Evolutionary conservation across 2,113 vertebrate species (phyloP).

Genomic region (Halichoerus grypus): DNA sequence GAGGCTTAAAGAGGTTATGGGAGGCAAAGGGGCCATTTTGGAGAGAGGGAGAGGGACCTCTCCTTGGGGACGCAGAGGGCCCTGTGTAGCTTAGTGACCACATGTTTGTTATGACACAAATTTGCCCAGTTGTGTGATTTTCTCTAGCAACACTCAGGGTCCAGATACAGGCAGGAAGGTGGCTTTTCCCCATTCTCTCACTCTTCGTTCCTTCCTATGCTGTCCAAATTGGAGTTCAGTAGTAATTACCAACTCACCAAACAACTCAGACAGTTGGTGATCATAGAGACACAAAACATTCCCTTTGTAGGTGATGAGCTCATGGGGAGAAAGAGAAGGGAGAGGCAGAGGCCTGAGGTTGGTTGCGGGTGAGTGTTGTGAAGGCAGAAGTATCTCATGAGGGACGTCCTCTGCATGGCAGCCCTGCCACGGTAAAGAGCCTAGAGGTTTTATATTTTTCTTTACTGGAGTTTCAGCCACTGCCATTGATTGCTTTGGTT

Average conservation of each 20-base stretch:
- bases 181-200: not conserved
- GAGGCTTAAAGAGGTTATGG: not conserved
- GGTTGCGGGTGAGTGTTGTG: rapidly evolving
- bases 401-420: rapidly evolving
- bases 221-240: not conserved
- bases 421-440: not conserved
- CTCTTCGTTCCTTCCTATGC: not conserved
- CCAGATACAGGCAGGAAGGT: rapidly evolving
- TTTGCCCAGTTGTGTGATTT: not conserved
- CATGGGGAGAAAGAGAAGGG: too few species aligned
- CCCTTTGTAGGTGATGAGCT: not conserved
- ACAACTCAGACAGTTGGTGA: not conserved
- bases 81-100: not conserved
- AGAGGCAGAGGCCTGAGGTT: rapidly evolving
- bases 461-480: not conserved
- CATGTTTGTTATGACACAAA: not conserved
- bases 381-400: rapidly evolving
- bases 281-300: not conserved
- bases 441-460: not conserved
- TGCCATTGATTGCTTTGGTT: rapidly evolving
- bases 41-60: not conserved
- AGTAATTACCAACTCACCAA: not conserved
- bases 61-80: not conserved
- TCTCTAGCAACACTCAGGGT: rapidly evolving
- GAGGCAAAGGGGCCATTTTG: not conserved